Base-by-base conservation (phyloP, 2,797 vertebrate genomes). In the Distichodus sexfasciatus region DNA sequence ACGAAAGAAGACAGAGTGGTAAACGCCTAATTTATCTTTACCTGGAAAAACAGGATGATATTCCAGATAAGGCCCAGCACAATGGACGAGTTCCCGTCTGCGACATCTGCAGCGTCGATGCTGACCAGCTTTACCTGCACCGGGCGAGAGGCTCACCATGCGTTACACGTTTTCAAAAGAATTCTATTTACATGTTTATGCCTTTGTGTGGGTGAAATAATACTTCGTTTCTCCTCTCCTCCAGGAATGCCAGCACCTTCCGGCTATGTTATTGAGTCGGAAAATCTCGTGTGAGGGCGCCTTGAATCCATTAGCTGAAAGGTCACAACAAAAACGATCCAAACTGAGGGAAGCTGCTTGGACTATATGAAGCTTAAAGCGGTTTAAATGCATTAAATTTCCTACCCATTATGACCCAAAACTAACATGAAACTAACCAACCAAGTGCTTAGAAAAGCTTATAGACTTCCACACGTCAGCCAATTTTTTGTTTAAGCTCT, bases 41-140 rank as follows among this genome's bases (percentile, higher is more conserved):
- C 97, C 95, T 99, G 96, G 80, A 98, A 96, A 86, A 98, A 98
- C 66, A 99, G 91, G 75, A 99, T 99, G 84, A 99, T 97, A 86
- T 98, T 99, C 97, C 97, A 99, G 84, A 99, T 95, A 73, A 99
- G 92, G 29, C 97, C 97, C n/a, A 99, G 92, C 55, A 99, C 90
- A 81, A 99, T 89, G 40, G 97, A 97, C 19, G 96, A 87, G 89
- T 99, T 98, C 79, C 96, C 97, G 73, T 98, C 95, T 0, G 95
- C 93, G 60, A 99, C 90, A 79, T 99, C 95, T 2, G 93, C 91
- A 6, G 97, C 96, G 41, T 99, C 96, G 0, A 99, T 99, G 78
- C 96, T 98, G 75, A 98, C 95, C 76, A 99, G 90, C 78, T 96
- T 98, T 11, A 98, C 97, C 96, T 98, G 79, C 15, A 73, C 40